These are phyloP conservation scores for Rallus limicola DNA, from an alignment of 2,113 vertebrate genomes.

Conservation along the genomic window DNA sequence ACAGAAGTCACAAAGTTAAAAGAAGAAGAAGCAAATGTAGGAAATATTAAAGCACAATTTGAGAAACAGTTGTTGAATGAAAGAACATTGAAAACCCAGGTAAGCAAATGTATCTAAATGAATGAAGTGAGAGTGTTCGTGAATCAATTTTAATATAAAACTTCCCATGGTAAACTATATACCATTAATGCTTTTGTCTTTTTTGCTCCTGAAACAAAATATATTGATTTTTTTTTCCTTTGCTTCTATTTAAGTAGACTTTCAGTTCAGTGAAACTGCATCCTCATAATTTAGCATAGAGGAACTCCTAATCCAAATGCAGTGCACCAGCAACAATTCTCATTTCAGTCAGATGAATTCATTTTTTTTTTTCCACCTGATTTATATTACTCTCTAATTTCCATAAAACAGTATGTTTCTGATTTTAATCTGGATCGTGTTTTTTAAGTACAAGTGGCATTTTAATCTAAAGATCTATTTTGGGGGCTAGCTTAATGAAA, in stretches of 20 bases:
- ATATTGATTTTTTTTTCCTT: background rate
- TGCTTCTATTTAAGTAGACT: background rate
- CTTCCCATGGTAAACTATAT: background rate
- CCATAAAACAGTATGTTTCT: background rate
- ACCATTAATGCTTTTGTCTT: background rate
- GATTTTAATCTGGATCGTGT: background rate
- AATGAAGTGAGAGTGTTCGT: background rate
- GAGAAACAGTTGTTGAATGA: conserved; percentile 95
- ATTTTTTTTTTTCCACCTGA: background rate
- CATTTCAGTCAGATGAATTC: background rate
- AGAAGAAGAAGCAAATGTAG: conserved; percentile 86
- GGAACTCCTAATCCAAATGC: background rate
- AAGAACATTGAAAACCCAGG: conserved; percentile 96
- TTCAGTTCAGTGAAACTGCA: background rate
- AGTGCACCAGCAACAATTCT: background rate
- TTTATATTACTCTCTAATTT: background rate
- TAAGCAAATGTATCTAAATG: conserved; percentile 18
- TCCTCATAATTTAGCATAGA: background rate
- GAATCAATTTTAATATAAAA: background rate
- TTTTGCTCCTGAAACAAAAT: background rate
- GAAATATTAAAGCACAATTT: conserved; percentile 85
- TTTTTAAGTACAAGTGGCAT: background rate
- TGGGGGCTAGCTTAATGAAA: background rate
- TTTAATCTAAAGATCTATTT: background rate
- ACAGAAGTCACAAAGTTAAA: conserved; percentile 85